Conservation (phyloP, 35 echinoderm and acorn worm species). For the Eucidaris tribuloides region DNA sequence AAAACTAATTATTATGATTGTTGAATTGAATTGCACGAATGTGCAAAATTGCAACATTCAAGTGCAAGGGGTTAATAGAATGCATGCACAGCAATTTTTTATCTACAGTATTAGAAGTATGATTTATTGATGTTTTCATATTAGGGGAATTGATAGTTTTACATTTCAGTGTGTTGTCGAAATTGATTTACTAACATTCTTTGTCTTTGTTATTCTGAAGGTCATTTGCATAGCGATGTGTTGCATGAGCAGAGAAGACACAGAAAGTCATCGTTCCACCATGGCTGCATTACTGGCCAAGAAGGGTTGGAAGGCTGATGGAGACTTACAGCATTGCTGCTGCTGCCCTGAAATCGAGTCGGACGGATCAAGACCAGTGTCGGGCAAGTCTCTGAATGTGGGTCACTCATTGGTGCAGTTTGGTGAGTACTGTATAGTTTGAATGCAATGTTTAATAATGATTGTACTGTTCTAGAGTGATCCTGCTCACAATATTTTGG, state of each 20-base stretch:
- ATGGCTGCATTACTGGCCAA: not conserved
- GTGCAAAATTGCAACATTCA: too few species aligned
- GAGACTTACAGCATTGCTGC: slow-evolving; percentile 23
- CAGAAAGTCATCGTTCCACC: not conserved
- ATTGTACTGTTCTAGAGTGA: not conserved
- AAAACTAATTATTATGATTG: too few species aligned
- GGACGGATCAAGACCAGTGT: not conserved
- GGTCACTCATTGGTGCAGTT: not conserved
- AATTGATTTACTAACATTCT: too few species aligned
- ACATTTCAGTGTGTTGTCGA: too few species aligned
- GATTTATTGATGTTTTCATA: too few species aligned
- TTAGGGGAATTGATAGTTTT: too few species aligned
- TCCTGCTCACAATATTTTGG: not conserved
- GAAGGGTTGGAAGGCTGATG: slow-evolving; percentile 19
- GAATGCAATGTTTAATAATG: not conserved
- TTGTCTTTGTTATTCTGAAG: not conserved
- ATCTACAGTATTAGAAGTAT: too few species aligned
- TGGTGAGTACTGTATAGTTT: not conserved
- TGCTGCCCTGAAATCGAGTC: not conserved
- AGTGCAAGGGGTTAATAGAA: not conserved
- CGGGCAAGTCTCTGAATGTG: not conserved
- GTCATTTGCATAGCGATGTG: slow-evolving; percentile 32
- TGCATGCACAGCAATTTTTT: too few species aligned
- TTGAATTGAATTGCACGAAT: too few species aligned
- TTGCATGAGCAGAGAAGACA: slow-evolving; percentile 21